Percentiles rank a stretch among this genome's conserved stretches.
These are phyloP conservation scores for Dascyllus trimaculatus DNA, from an alignment of 2,113 vertebrate genomes.

Conservation along the genomic window DNA sequence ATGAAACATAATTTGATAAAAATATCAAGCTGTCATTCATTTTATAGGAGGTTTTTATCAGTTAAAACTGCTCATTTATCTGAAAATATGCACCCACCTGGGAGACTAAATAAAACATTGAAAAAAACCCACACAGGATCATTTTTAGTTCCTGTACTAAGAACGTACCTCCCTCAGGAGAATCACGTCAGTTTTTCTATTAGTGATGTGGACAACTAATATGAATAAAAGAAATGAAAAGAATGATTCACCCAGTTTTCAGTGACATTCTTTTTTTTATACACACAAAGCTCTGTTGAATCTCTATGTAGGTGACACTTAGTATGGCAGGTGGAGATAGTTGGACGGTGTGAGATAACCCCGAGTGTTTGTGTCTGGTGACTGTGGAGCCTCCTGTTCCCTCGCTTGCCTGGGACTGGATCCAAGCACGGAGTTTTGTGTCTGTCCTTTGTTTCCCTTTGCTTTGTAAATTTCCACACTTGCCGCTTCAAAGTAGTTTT, in stretches of 20 bases:
- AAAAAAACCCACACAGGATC: not conserved
- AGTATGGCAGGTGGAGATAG: not conserved
- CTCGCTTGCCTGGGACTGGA: not conserved
- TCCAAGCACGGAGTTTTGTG: not conserved
- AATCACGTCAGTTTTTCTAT: not conserved
- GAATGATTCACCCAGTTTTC: not conserved
- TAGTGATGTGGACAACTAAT: not conserved
- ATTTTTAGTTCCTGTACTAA: not conserved
- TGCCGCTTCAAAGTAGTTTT: not conserved
- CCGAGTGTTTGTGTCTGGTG: slow-evolving; percentile 8
- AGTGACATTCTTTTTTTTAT: not conserved
- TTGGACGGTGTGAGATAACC: not conserved
- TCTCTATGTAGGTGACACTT: not conserved
- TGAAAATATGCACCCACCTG: not conserved
- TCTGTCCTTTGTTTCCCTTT: not conserved
- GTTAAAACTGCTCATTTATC: not conserved
- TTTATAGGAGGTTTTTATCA: not conserved
- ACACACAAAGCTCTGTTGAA: not conserved
- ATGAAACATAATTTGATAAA: not conserved
- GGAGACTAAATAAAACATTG: not conserved
- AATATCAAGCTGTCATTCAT: not conserved
- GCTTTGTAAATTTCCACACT: slow-evolving; percentile 4
- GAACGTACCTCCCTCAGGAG: not conserved
- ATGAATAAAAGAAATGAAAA: not conserved
- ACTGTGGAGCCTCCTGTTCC: not conserved